Conservation (phyloP, 1,140 invertebrate genomes). For the Physella acuta region DNA sequence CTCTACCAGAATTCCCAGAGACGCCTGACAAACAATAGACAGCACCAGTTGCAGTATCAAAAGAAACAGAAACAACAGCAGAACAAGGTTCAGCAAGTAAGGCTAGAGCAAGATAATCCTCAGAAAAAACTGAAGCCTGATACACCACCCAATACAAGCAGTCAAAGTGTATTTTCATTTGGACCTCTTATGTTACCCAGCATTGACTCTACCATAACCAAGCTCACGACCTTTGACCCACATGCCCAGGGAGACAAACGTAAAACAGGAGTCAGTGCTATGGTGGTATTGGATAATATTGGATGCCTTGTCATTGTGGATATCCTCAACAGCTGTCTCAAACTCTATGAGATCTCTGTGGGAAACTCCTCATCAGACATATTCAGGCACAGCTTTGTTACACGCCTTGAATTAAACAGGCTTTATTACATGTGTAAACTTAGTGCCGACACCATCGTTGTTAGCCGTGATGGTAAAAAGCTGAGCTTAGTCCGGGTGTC, state of each 20-base stretch:
- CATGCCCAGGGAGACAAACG: slow-evolving; percentile 12
- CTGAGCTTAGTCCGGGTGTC: slow-evolving; percentile 17
- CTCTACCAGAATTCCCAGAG: background rate
- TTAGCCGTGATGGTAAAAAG: slow-evolving; percentile 3
- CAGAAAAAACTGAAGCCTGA: slow-evolving; percentile 1
- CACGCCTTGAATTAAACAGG: slow-evolving; percentile 2
- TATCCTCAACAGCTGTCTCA: slow-evolving; percentile 24
- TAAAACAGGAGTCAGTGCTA: slow-evolving; percentile 10
- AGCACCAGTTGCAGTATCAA: slow-evolving; percentile 6
- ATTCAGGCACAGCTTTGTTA: background rate
- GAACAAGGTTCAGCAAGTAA: slow-evolving; percentile 13
- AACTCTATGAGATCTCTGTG: slow-evolving; percentile 7
- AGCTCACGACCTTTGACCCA: slow-evolving; percentile 2
- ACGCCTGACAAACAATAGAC: background rate
- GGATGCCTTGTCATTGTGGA: slow-evolving; percentile 11
- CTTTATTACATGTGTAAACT: slow-evolving; percentile 15
- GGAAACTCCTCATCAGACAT: background rate
- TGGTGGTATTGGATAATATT: slow-evolving; percentile 18
- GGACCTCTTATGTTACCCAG: background rate
- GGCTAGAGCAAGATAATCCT: background rate
- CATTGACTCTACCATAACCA: slow-evolving; percentile 3
- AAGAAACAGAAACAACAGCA: slow-evolving; percentile 18
- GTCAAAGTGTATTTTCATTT: background rate
- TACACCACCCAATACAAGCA: background rate
- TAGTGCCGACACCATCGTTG: background rate